A percentile compares a stretch with the other conserved stretches of the same genome.
Evolutionary conservation across 37 sponge, comb jelly and placozoan genomes (phyloP).

Genomic region (Chondrilla cf. caribensis): DNA sequence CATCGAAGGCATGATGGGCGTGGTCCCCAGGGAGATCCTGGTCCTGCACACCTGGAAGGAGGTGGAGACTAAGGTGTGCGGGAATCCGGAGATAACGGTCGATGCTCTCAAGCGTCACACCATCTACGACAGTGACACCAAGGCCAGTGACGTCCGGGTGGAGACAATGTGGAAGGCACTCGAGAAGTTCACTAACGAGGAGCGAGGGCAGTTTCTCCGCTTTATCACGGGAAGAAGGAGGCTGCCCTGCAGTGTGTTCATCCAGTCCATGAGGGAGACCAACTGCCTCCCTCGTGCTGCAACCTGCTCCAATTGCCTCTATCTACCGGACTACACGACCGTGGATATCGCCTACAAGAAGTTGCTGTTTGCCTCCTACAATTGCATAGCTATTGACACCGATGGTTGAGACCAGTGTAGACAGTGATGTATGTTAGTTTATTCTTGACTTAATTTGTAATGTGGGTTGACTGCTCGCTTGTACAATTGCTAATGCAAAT

Average conservation of each 20-base stretch:
- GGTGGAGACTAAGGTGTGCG: conserved; percentile 80
- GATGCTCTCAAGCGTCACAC: conserved; percentile 63
- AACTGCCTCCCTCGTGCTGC: conserved; percentile 79
- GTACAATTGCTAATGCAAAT: no score
- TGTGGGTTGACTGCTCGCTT: no score
- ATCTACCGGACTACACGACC: conserved; percentile 76
- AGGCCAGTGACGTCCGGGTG: conserved; percentile 47
- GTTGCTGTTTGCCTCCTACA: conserved; percentile 83
- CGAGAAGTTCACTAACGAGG: conserved; percentile 78
- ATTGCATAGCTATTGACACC: conserved; percentile 92
- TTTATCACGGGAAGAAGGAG: conserved; percentile 88
- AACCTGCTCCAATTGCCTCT: conserved; percentile 85
- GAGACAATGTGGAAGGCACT: conserved; percentile 85
- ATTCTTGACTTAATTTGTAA: no score
- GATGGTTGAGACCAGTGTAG: conserved; percentile 27
- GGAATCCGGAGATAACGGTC: conserved; percentile 81
- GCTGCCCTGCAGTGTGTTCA: conserved; percentile 70
- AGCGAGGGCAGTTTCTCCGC: conserved; percentile 77
- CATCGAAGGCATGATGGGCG: conserved; percentile 53
- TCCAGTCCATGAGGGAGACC: conserved; percentile 39
- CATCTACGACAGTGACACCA: conserved; percentile 48
- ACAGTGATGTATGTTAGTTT: no score
- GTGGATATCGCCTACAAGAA: conserved; percentile 70
- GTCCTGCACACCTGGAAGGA: conserved; percentile 88
- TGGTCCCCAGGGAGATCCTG: conserved; percentile 73